Conservation (phyloP, 30 jellyfish, hydroid and myxozoan genomes). For the Hydractinia echinata region DNA sequence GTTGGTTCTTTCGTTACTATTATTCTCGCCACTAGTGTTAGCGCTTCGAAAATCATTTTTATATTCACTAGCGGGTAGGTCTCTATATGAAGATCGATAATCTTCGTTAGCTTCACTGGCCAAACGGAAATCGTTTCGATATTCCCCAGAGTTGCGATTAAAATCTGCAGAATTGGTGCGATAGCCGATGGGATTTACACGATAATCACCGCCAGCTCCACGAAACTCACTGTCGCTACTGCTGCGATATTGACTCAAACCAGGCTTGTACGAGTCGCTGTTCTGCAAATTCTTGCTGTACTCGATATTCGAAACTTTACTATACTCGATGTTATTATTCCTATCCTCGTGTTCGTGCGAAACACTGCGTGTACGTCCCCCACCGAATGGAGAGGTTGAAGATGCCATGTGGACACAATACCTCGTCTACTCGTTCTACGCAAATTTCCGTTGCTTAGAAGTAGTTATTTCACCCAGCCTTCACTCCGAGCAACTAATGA, state of each 20-base stretch:
- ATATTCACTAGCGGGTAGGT: not conserved
- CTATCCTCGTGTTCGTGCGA: slow-evolving; percentile 10
- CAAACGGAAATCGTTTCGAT: slow-evolving; percentile 14
- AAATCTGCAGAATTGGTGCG: not conserved
- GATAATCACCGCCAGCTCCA: slow-evolving; percentile 14
- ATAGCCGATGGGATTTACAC: slow-evolving; percentile 5
- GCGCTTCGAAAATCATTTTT: slow-evolving; percentile 14
- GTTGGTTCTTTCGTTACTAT: not conserved
- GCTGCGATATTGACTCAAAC: slow-evolving; percentile 1
- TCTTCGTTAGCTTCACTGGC: not conserved
- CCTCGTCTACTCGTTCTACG: not conserved
- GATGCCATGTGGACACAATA: not conserved
- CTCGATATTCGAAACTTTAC: no score
- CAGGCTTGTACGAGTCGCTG: not conserved
- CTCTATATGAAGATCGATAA: slow-evolving; percentile 7
- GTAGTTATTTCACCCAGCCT: slow-evolving; percentile 2
- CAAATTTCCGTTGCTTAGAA: slow-evolving; percentile 17
- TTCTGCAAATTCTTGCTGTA: slow-evolving; percentile 3
- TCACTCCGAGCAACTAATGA: not conserved
- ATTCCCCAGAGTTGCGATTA: not conserved
- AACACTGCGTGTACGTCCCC: not conserved
- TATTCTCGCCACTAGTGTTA: not conserved
- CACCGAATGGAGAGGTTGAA: slow-evolving; percentile 10
- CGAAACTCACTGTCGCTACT: slow-evolving; percentile 13
- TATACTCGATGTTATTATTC: not conserved